Conservation (phyloP, 2,113 vertebrate species). For the Lycaon pictus region DNA sequence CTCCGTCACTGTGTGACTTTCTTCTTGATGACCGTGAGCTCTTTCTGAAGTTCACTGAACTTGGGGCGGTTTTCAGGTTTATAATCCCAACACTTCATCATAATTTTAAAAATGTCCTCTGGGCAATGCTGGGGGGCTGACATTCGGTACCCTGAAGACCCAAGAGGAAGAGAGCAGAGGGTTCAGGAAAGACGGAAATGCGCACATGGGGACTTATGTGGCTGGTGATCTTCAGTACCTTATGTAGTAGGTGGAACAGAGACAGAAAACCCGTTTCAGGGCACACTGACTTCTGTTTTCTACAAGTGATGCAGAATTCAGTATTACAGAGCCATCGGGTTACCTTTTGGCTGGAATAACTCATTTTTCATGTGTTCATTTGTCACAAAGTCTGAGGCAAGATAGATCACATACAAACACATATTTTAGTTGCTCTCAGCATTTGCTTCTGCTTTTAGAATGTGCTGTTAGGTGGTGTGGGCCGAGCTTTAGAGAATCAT, state of each 20-base stretch:
- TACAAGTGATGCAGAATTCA: neutral
- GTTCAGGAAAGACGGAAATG: neutral
- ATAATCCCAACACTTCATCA: conserved; percentile 98
- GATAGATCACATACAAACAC: neutral
- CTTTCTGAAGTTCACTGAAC: conserved; percentile 95
- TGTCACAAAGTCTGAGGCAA: neutral
- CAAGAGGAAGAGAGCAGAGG: conserved; percentile 43
- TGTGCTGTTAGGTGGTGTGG: neutral
- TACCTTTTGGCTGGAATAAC: neutral
- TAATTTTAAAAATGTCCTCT: conserved; percentile 96
- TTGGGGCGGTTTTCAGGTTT: conserved; percentile 96
- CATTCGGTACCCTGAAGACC: conserved; percentile 95
- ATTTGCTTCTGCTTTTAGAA: conserved; percentile 37
- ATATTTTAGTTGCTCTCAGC: neutral
- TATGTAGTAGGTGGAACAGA: neutral
- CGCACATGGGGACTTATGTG: neutral
- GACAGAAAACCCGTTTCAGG: neutral
- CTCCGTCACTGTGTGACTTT: conserved; percentile 87
- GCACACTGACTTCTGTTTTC: neutral
- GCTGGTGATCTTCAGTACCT: neutral
- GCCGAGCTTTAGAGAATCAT: neutral
- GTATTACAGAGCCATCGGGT: neutral
- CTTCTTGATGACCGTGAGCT: conserved; percentile 93
- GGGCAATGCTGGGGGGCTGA: conserved; percentile 96
- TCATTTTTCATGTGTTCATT: neutral